phyloP scores from a whole-genome alignment of 2,888 invertebrate species.

The Salticus scenicus region DNA sequence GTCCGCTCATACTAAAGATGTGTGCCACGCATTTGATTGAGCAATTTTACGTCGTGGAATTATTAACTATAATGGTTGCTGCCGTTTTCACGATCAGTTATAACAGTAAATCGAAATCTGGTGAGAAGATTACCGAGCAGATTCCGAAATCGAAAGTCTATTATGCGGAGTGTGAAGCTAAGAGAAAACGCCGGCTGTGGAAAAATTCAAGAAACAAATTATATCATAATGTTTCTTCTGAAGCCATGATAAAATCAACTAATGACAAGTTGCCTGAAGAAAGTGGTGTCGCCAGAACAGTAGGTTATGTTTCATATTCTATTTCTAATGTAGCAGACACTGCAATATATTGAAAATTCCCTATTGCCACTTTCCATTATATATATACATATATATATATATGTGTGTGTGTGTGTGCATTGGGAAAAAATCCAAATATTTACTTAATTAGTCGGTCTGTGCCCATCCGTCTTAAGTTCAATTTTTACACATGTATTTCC shows the following conservation, averaged over 20 bases:
- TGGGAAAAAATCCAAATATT: too few relatives aligned
- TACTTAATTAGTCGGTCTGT: too few relatives aligned
- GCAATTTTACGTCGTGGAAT: conserved; percentile 40
- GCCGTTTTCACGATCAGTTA: conserved; percentile 44
- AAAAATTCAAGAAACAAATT: conserved; percentile 2
- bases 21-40: conserved; percentile 16
- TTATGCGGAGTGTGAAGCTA: not conserved
- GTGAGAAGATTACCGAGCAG: not conserved
- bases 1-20: too few relatives aligned
- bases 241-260: conserved; percentile 14
- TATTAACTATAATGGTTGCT: conserved; percentile 34
- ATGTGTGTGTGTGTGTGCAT: too few relatives aligned
- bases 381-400: too few relatives aligned
- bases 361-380: too few relatives aligned
- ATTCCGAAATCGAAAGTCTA: not conserved
- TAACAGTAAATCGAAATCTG: conserved; percentile 9
- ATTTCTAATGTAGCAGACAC: too few relatives aligned
- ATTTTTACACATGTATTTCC: too few relatives aligned
- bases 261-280: not conserved
- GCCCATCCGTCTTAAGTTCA: too few relatives aligned
- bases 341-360: too few relatives aligned
- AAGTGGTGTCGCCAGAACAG: conserved; percentile 17
- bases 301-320: not conserved
- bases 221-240: conserved; percentile 18
- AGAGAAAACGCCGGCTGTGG: not conserved